phyloP scores from a whole-genome alignment of 2,113 vertebrate genomes.

The Nannospalax galili region DNA sequence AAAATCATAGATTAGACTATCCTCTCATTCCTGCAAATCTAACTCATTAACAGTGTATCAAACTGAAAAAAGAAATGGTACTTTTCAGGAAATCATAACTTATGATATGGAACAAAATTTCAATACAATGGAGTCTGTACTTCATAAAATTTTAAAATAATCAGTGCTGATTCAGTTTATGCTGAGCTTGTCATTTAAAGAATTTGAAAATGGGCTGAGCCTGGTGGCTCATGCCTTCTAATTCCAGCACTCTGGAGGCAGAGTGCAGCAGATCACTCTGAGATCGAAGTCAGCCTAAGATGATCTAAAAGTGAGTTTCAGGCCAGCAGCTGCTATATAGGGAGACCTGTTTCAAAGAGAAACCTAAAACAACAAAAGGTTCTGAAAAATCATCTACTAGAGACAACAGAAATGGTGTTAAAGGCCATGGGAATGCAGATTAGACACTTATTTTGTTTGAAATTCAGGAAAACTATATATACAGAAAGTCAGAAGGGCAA shows the following conservation, averaged over 20 bases:
- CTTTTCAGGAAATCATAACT: not conserved
- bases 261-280: no score
- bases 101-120: not conserved
- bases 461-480: slow-evolving; percentile 10
- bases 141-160: slow-evolving; percentile 23
- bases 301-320: no score
- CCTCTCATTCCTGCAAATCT: not conserved
- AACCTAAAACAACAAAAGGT: not conserved
- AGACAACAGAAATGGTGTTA: slow-evolving; percentile 14
- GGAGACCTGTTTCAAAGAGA: no score
- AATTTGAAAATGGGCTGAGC: not conserved
- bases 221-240: no score
- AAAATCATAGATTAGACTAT: not conserved
- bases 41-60: not conserved
- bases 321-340: no score
- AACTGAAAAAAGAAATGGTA: not conserved
- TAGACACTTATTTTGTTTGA: slow-evolving; percentile 15
- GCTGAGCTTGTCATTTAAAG: not conserved
- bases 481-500: not conserved
- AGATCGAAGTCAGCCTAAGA: no score
- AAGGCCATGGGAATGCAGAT: not conserved
- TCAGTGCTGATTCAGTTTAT: not conserved
- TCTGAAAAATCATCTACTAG: slow-evolving; percentile 4
- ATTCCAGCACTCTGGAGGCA: no score
- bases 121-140: not conserved